phyloP scores from a whole-genome alignment of 2,888 invertebrate species.

The Nematopogon swammerdamellus region DNA sequence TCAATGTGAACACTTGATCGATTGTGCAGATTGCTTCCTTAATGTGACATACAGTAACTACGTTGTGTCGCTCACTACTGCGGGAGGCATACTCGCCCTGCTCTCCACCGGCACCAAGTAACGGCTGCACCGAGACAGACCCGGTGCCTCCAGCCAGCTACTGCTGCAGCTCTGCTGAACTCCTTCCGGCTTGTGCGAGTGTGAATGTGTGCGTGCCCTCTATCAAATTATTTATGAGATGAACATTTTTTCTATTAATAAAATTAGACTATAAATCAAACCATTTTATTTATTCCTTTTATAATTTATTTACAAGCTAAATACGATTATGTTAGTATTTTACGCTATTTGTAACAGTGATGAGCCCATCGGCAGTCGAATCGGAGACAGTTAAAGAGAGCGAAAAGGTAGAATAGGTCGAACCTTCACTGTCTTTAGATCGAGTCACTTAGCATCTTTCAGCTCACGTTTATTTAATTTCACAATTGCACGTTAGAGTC shows the following conservation, averaged over 20 bases:
- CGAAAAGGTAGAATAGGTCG: background rate
- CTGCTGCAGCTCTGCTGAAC: background rate
- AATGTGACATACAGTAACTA: conserved; percentile 67
- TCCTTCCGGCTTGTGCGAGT: background rate
- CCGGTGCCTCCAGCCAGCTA: background rate
- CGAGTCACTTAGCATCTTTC: too few species aligned
- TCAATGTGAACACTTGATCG: too few species aligned
- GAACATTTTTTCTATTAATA: background rate
- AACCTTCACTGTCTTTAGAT: background rate
- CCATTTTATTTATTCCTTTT: background rate
- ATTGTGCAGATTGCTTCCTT: too few species aligned
- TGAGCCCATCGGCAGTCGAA: background rate
- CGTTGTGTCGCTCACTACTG: conserved; percentile 82
- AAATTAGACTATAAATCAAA: background rate
- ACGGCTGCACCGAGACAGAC: too few species aligned
- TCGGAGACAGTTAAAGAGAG: too few species aligned
- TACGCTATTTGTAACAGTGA: background rate
- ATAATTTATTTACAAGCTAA: background rate
- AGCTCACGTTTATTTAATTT: background rate
- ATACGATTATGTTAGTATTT: background rate
- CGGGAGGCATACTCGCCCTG: conserved; percentile 88
- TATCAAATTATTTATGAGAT: background rate
- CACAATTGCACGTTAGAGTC: background rate
- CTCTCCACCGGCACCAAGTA: conserved; percentile 90
- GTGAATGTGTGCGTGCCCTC: conserved; percentile 1